Base-by-base conservation (phyloP, 2,888 invertebrate genomes). In the Phorcus lineatus region DNA sequence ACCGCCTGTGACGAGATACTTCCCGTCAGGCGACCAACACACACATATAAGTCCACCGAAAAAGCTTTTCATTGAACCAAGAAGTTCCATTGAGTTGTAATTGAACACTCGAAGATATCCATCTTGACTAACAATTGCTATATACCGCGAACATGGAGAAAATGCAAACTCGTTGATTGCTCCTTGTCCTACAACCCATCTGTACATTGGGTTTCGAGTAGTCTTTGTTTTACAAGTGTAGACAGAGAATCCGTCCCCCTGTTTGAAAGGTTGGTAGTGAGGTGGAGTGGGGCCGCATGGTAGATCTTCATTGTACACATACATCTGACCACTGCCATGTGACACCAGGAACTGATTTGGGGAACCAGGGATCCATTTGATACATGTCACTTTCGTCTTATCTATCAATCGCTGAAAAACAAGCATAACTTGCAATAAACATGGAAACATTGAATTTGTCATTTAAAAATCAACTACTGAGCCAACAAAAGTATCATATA, bases 21-120 rank as follows among this genome's bases (percentile, higher is more conserved):
- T 96, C 74, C 97, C 96, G 93, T 99, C 99, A 0, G 98, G 98
- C 13, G 99, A 98, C 99, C 99, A 99, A 91, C 98, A 97, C 80
- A 99, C 98, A 93, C 99, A 99, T 66, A 99, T 94, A 90, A 99
- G 96, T 54, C 99, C 99, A 76, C 99, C 99, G 93, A 99, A 99
- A 94, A 99, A 99, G 88, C 99, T 99, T 85, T 98, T 95, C 85
- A 98, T 98, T 81, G 89, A 87, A 19, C 99, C 98, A 79, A 98
- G 95, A 84, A 99, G 94, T 93, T 99, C 99, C 98, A 99, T 98
- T 47, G 97, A 97, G 92, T 98, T 97, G 93, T 98, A 99, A 92
- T 98, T 97, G 94, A 99, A 99, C 80, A 99, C 97, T 84, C 99
- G 94, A 55, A 99, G 94, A 93, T 97, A 97, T 19, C 99, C 99